phyloP scores from a whole-genome alignment of 2,113 vertebrate species.

The Geococcyx californianus region DNA sequence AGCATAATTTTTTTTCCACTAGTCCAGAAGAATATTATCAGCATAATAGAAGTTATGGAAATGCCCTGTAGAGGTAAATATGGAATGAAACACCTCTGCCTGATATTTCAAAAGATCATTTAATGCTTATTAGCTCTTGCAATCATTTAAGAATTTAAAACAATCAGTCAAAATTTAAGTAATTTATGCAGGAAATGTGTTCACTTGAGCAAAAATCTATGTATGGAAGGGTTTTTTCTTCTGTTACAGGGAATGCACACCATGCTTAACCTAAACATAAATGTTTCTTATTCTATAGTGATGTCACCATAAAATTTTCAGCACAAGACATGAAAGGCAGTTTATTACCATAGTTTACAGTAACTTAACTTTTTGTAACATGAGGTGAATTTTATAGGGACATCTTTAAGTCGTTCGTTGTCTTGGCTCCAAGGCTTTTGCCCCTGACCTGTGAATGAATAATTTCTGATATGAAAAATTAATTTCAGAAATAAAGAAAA shows the following conservation, averaged over 20 bases:
- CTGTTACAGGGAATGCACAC: neutral
- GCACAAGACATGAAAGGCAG: neutral
- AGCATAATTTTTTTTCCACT: neutral
- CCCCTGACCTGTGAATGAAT: neutral
- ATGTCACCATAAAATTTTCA: neutral
- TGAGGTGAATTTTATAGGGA: neutral
- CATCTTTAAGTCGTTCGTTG: neutral
- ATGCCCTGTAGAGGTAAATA: no score
- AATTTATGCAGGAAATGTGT: neutral
- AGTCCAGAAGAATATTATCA: neutral
- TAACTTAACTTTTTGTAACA: neutral
- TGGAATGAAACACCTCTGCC: no score
- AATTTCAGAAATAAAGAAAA: neutral
- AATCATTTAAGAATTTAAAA: neutral
- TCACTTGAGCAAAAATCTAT: neutral
- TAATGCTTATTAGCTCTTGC: neutral
- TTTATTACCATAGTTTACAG: neutral
- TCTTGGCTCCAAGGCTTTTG: neutral
- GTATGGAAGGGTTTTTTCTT: neutral
- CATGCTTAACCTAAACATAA: neutral
- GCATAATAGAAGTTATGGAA: no score
- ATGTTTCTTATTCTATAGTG: neutral
- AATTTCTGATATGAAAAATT: neutral
- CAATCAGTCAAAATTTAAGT: neutral
- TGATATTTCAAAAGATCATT: neutral